Conservation (phyloP, 1,140 invertebrate genomes). For the Venustaconcha ellipsiformis region DNA sequence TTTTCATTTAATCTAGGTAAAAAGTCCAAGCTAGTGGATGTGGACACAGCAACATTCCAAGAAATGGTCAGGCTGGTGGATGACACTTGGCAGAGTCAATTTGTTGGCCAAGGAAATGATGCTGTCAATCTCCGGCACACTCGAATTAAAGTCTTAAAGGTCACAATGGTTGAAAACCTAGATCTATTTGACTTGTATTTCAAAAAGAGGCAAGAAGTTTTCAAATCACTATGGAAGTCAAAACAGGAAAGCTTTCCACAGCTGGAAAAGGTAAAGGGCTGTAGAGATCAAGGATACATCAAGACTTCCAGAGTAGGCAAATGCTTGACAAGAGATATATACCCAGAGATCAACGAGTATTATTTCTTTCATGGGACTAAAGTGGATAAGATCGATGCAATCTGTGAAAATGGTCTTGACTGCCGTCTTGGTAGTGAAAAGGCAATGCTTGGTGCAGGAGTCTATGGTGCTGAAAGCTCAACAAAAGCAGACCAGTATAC, state of each 20-base stretch:
- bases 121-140: constrained; percentile 8
- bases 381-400: constrained; percentile 8
- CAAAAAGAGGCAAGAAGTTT: constrained; percentile 1
- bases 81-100: neutral
- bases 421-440: constrained; percentile 3
- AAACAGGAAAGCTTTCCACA: neutral
- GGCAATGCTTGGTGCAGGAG: constrained; percentile 23
- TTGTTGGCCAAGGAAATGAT: constrained; percentile 14
- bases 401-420: constrained; percentile 18
- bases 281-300: neutral
- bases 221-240: constrained; percentile 1
- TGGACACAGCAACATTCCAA: no score
- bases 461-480: constrained; percentile 28
- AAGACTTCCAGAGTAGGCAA: no score
- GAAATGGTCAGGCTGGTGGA: neutral
- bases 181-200: constrained; percentile 15
- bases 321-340: neutral
- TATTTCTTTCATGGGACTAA: constrained; percentile 29
- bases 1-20: no score
- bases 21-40: no score
- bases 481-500: constrained; percentile 29
- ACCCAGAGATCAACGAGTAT: constrained; percentile 21
- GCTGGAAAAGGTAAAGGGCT: constrained; percentile 2
- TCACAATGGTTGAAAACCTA: constrained; percentile 22
- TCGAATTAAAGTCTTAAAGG: constrained; percentile 1